phyloP scores from a whole-genome alignment of 2,888 invertebrate genomes.

The Dione vanillae region DNA sequence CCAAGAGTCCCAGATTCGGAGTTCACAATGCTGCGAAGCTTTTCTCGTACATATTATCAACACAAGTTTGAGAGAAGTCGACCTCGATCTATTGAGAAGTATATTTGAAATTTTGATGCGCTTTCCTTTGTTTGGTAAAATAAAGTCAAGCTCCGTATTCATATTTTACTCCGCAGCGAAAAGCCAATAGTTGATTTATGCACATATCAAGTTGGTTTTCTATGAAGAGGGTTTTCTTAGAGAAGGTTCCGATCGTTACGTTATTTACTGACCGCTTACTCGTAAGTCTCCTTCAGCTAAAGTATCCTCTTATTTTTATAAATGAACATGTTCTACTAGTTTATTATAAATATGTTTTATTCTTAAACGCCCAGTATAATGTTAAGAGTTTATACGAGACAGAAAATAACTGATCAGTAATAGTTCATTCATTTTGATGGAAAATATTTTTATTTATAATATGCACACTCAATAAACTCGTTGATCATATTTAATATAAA shows the following conservation, averaged over 20 bases:
- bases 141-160: conserved; percentile 36
- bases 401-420: not conserved
- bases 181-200: conserved; percentile 37
- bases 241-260: conserved; percentile 20
- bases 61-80: conserved; percentile 42
- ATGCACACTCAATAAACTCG: not conserved
- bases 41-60: conserved; percentile 44
- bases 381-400: not conserved
- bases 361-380: not conserved
- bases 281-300: conserved; percentile 8
- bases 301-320: conserved; percentile 10
- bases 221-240: conserved; percentile 27
- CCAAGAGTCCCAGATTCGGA: conserved; percentile 34
- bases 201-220: conserved; percentile 35
- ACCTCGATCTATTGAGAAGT: conserved; percentile 41
- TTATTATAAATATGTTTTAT: not conserved
- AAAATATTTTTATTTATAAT: too few relatives aligned
- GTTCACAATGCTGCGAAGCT: conserved; percentile 44
- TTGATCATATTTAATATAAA: not conserved
- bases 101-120: conserved; percentile 40
- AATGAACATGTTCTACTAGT: conserved; percentile 3
- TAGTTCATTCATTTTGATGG: too few relatives aligned
- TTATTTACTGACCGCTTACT: conserved; percentile 21
- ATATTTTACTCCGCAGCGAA: conserved; percentile 31
- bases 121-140: conserved; percentile 39